Base-by-base conservation (phyloP, 2,888 invertebrate genomes). In the Chirona hameri region DNA sequence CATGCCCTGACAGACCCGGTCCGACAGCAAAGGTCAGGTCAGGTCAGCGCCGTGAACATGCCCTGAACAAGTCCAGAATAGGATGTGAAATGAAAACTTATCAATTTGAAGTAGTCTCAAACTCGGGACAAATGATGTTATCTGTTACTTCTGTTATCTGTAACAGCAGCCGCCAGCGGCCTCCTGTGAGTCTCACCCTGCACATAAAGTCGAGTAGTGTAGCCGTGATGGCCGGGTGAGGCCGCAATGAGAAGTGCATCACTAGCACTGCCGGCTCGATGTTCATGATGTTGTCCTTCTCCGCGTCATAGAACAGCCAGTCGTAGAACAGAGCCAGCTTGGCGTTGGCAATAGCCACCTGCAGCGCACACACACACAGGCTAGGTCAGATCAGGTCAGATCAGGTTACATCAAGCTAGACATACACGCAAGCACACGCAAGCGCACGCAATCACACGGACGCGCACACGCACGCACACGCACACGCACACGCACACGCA, bases 201-300 rank as follows among this genome's bases (percentile, higher is more conserved):
- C 96, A 96, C 85, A 97, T 90, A 89, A 97, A 99, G 89, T 97
- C 96, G 86, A 97, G 89, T 84, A 97, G 90, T 29, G 95, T 95
- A 83, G 95, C 95, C 84, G 96, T 96, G 85, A 96, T 95, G 29
- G 93, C 94, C 81, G 96, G 95, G 89, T 97, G 96, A 83, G 95
- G 94, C 87, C 95, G 91, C 93, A 97, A 94, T 80, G 96, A 96
- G 89, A 96, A 94, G 88, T 94, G 94, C 96, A 97, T 97, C 46
- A 97, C 95, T 85, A 97, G 91, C 86, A 97, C 95, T 21, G 95
- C 96, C 39, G 97, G 96, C 89, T 97, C 96, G 86, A 97, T 96
- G 88, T 97, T 96, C 97, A 97, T 97, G 85, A 97, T 97, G 88
- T 95, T 96, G 88, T 97, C 96, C 87, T 93, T 94, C 86, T 94